Evolutionary conservation across 2,113 vertebrate genomes (phyloP).

Genomic region (Formicarius rufipectus): DNA sequence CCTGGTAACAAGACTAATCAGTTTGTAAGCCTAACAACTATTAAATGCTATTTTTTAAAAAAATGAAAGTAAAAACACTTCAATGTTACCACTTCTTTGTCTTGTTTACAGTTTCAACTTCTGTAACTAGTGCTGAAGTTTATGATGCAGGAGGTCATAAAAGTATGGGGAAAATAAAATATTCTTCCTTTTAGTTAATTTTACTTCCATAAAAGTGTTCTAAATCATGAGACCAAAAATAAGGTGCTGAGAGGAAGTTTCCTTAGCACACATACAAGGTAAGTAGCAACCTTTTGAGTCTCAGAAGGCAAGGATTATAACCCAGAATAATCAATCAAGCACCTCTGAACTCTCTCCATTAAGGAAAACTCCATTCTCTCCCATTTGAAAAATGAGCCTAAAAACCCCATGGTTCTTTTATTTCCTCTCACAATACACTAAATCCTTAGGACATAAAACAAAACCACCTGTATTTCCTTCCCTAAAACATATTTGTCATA

Average conservation of each 20-base stretch:
- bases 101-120: not conserved
- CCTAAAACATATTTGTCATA: not conserved
- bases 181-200: not conserved
- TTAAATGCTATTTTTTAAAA: not conserved
- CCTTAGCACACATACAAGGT: not conserved
- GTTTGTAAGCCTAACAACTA: not conserved
- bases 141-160: not conserved
- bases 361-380: not conserved
- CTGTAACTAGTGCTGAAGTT: not conserved
- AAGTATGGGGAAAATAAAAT: rapidly evolving
- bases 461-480: not conserved
- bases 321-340: not conserved
- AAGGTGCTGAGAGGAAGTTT: not conserved
- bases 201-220: not conserved
- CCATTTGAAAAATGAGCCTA: not conserved
- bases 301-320: not conserved
- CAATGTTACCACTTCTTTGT: not conserved
- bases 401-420: not conserved
- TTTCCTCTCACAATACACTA: not conserved
- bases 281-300: not conserved
- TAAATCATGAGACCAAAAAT: not conserved
- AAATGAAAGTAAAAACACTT: rapidly evolving
- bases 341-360: not conserved
- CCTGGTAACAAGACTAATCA: not conserved
- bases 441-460: not conserved